A percentile compares a stretch with the other conserved stretches of the same genome.
Evolutionary conservation across 2,113 vertebrate genomes (phyloP).

Genomic region (Colaptes auratus): DNA sequence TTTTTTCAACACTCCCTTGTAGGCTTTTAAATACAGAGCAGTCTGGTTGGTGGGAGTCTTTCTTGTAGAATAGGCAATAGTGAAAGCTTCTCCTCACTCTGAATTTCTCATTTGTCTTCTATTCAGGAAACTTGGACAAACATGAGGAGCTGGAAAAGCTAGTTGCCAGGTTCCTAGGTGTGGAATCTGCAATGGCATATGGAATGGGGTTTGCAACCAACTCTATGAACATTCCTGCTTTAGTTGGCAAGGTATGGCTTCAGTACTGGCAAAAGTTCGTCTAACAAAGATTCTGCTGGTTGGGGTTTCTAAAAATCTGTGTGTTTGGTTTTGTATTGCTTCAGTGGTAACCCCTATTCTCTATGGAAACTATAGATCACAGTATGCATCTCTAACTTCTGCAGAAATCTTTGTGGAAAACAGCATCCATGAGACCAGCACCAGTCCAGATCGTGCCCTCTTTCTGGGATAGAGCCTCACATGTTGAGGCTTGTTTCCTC

Average conservation of each 20-base stretch:
- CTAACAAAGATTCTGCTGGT: not conserved
- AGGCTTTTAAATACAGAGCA: not conserved
- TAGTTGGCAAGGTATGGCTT: slow-evolving; percentile 89
- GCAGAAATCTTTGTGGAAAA: not conserved
- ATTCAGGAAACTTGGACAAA: slow-evolving; percentile 91
- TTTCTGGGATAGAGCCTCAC: not conserved
- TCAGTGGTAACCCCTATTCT: not conserved
- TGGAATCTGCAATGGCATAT: slow-evolving; percentile 93
- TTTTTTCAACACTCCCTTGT: not conserved
- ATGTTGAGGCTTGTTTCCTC: not conserved
- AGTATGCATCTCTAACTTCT: not conserved
- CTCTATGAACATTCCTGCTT: slow-evolving; percentile 98
- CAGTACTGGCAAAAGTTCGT: not conserved
- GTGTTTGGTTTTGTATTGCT: not conserved
- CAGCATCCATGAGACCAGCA: not conserved
- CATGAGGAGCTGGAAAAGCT: slow-evolving; percentile 92
- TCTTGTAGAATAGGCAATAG: not conserved
- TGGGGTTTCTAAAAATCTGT: not conserved
- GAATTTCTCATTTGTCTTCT: slow-evolving; percentile 43
- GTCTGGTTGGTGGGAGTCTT: not conserved
- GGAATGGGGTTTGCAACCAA: slow-evolving; percentile 99
- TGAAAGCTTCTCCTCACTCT: not conserved
- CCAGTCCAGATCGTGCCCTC: not conserved
- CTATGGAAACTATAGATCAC: not conserved
- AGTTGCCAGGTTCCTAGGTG: slow-evolving; percentile 90